A percentile compares a stretch with the other conserved stretches of the same genome.
These are phyloP conservation scores for Himalopsyche tibetana DNA, from an alignment of 2,888 invertebrate genomes.

Conservation along the genomic window DNA sequence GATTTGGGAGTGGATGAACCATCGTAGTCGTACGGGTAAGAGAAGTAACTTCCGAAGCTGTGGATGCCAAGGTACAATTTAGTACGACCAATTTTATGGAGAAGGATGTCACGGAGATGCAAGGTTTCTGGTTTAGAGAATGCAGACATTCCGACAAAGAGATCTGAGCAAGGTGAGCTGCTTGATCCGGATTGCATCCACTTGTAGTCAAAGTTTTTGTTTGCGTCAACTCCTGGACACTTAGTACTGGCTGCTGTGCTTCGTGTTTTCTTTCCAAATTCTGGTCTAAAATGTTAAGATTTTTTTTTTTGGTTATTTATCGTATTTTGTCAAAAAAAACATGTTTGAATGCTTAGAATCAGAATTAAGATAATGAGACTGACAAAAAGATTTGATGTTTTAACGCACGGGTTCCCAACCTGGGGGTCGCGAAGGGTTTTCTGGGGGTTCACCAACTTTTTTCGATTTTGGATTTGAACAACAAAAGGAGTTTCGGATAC, in stretches of 20 bases:
- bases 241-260: constrained; percentile 67
- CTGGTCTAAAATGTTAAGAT: constrained; percentile 71
- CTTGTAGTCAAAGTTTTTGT: constrained; percentile 81
- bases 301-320: no score
- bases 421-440: no score
- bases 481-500: no score
- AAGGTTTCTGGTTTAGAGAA: constrained; percentile 82
- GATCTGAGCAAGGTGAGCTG: constrained; percentile 76
- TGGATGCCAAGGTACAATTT: constrained; percentile 83
- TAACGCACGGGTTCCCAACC: no score
- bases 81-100: constrained; percentile 71
- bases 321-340: no score
- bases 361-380: no score
- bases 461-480: no score
- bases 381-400: no score
- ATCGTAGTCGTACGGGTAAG: constrained; percentile 78
- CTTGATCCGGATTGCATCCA: constrained; percentile 77
- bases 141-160: constrained; percentile 77
- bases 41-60: constrained; percentile 81
- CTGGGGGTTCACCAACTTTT: no score
- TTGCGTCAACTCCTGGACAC: constrained; percentile 80
- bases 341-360: no score
- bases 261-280: constrained; percentile 80
- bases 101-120: constrained; percentile 77
- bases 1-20: constrained; percentile 66